Conservation (phyloP, 2,797 vertebrate species). For the Clarias platycephalus region DNA sequence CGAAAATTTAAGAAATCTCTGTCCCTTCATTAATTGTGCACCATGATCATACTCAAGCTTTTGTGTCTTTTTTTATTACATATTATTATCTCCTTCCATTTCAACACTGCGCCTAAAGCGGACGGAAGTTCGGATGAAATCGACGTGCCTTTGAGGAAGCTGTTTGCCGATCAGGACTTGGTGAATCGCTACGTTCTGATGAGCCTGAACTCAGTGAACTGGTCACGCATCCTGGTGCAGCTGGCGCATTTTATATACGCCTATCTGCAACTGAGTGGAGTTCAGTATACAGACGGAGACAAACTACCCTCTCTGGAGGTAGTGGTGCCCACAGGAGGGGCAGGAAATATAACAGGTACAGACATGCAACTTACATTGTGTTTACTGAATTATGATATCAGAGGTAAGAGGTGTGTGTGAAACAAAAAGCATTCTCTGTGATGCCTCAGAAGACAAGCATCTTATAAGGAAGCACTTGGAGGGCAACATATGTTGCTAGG, state of each 20-base stretch:
- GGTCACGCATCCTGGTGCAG: slow-evolving; percentile 89
- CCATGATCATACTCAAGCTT: not conserved
- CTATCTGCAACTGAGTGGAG: slow-evolving; percentile 77
- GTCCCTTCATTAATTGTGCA: not conserved
- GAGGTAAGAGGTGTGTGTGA: not conserved
- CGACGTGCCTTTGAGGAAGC: slow-evolving; percentile 78
- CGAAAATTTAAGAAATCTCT: not conserved
- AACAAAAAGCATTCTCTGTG: not conserved
- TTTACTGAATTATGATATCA: not conserved
- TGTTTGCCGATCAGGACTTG: slow-evolving; percentile 82
- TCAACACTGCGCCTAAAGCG: slow-evolving; percentile 64
- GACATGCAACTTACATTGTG: not conserved
- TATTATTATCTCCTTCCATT: not conserved
- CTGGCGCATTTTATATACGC: slow-evolving; percentile 86
- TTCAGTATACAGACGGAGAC: slow-evolving; percentile 49
- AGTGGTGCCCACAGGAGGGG: slow-evolving; percentile 90
- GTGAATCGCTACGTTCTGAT: slow-evolving; percentile 78
- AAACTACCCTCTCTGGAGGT: slow-evolving; percentile 79
- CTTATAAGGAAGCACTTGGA: not conserved
- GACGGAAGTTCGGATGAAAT: slow-evolving; percentile 89
- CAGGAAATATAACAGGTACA: slow-evolving; percentile 88
- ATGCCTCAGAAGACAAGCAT: not conserved
- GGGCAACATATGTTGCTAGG: not conserved
- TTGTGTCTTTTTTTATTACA: not conserved
- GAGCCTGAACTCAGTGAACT: slow-evolving; percentile 93